Base-by-base conservation (phyloP, 2,888 invertebrate species). In the Cyclophora albipunctata region DNA sequence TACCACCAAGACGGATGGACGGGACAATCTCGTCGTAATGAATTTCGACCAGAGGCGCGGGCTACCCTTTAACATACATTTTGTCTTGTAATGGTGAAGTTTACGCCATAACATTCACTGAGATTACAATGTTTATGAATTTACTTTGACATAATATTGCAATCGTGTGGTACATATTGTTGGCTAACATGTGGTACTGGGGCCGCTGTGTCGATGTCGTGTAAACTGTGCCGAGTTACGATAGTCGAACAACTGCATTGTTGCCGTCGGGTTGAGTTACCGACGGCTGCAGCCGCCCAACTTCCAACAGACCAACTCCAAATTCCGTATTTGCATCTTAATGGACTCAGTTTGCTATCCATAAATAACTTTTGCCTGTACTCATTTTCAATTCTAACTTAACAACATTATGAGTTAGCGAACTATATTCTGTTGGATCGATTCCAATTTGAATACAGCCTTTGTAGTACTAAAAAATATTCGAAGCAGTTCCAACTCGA, bases 1-100 rank as follows among this genome's bases (percentile, higher is more conserved):
- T 69, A 69, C 66, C 60, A 5, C 55, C 55, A 71, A 77, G 73
- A 79, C 68, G 66, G 65, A 78, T 73, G 66, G 68, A 5, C 37
- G 4, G 37, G 5, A 37, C 37, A 37, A 37, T 37, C 37, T 37
- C 5, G 37, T 5, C 4, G 37, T 37, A 37, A 37, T 37, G 37
- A 37, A 37, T 37, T 37, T 37, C 5, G 37, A 47, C 34, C 41
- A 40, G 37, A 37, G 37, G 37, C 4, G 4, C 37, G 37, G 20
- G 20, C 20, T 20, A 20, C 20, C 20, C 20, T 20, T 20, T 20
- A 20, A 20, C 20, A 20, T 20, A 20, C 20, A 20, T 20, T 20
- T 20, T 20, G 20, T 20, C 20, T 20, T 20, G 20, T 20, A 20
- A 20, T 20, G 2, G 20, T 20, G 20, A 20, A 20, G 20, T 20